A percentile compares a stretch with the other conserved stretches of the same genome.
phyloP scores from a whole-genome alignment of 1,140 invertebrate genomes.

The Ips typographus region DNA sequence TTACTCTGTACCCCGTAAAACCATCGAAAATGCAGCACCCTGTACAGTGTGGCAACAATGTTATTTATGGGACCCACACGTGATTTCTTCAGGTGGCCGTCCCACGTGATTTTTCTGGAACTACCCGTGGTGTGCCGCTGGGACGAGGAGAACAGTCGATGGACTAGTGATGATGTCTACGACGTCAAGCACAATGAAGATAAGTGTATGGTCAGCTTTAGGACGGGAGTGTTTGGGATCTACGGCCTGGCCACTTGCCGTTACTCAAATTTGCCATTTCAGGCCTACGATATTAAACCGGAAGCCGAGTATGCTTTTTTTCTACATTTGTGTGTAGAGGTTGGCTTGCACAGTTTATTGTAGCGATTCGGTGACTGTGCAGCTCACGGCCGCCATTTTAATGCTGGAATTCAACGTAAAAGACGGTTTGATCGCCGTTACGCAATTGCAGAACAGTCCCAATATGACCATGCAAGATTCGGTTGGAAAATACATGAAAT shows the following conservation, averaged over 20 bases:
- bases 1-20: too few species aligned
- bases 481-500: constrained; percentile 59
- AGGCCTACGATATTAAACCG: constrained; percentile 81
- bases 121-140: constrained; percentile 78
- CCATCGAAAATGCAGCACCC: too few species aligned
- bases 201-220: constrained; percentile 72
- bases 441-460: constrained; percentile 60
- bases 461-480: constrained; percentile 57
- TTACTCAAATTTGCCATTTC: constrained; percentile 80
- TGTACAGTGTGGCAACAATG: too few species aligned
- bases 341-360: constrained; percentile 31
- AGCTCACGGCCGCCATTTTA: constrained; percentile 67
- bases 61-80: background rate
- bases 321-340: background rate
- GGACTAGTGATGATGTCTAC: constrained; percentile 76
- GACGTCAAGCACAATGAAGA: constrained; percentile 84
- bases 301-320: constrained; percentile 55
- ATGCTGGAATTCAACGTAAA: constrained; percentile 69
- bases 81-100: constrained; percentile 61
- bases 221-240: constrained; percentile 71
- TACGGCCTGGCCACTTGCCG: constrained; percentile 73
- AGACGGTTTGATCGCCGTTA: constrained; percentile 59
- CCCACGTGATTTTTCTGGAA: constrained; percentile 79
- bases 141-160: constrained; percentile 61
- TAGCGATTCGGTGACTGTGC: constrained; percentile 60